These are phyloP conservation scores for Gadopsis bispinosus DNA, from an alignment of 2,797 vertebrate species.

Conservation along the genomic window DNA sequence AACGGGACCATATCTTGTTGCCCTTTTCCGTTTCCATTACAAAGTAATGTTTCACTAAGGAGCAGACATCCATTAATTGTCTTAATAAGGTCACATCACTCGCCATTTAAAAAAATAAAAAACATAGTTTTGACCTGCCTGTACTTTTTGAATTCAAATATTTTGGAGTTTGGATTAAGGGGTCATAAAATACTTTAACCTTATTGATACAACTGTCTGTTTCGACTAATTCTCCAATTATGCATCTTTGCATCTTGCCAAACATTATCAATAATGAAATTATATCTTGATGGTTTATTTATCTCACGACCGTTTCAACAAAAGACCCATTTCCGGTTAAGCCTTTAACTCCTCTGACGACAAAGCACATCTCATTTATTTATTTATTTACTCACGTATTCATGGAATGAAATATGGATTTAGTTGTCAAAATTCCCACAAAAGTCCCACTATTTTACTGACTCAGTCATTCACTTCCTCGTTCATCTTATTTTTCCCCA, in stretches of 20 bases:
- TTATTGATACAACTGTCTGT: neutral
- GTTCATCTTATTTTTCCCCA: conserved; percentile 2
- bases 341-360: neutral
- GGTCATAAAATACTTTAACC: neutral
- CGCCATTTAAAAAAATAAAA: no score
- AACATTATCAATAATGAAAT: neutral
- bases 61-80: neutral
- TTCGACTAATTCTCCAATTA: neutral
- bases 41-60: neutral
- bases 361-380: neutral
- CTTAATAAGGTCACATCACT: neutral
- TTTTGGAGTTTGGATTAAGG: neutral
- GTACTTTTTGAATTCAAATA: neutral
- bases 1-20: neutral
- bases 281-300: neutral
- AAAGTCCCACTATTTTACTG: conserved; percentile 3
- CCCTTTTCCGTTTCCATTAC: neutral
- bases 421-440: neutral
- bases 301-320: neutral
- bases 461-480: neutral
- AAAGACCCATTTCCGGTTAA: conserved; percentile 12
- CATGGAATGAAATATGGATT: neutral
- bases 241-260: neutral
- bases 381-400: conserved; percentile 13
- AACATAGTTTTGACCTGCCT: neutral